Conservation (phyloP, 2,888 invertebrate species). For the Coleophora deauratella region DNA sequence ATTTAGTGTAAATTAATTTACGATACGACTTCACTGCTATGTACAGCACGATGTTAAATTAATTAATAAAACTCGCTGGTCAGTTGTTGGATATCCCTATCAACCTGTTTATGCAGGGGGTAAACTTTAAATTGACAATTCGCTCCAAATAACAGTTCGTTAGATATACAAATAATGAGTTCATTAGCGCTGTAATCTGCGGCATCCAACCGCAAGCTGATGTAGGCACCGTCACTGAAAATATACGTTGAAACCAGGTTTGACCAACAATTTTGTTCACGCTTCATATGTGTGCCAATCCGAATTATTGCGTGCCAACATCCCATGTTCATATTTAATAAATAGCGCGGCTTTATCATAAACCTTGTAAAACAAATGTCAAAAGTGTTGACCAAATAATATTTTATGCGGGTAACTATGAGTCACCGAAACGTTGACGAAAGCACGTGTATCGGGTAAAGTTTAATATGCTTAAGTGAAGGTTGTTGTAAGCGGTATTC, state of each 20-base stretch:
- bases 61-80: constrained; percentile 4
- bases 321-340: constrained; percentile 7
- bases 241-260: neutral
- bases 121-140: no score
- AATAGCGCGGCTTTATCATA: constrained; percentile 2
- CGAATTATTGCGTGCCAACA: constrained; percentile 14
- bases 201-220: constrained; percentile 34
- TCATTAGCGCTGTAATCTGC: constrained; percentile 66
- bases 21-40: no score
- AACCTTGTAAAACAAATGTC: constrained; percentile 1
- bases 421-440: neutral
- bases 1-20: constrained; percentile 44
- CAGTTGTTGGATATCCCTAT: neutral
- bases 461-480: constrained; percentile 46
- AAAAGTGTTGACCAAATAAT: neutral
- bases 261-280: constrained; percentile 6
- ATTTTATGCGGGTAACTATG: neutral
- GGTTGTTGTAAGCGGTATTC: constrained; percentile 29
- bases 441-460: neutral
- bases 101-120: neutral
- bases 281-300: constrained; percentile 16
- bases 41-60: constrained; percentile 7
- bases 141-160: constrained; percentile 40
- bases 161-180: constrained; percentile 67
- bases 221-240: neutral